These are phyloP conservation scores for Mesaphorura yosii DNA, from an alignment of 1,140 invertebrate genomes.

Conservation along the genomic window DNA sequence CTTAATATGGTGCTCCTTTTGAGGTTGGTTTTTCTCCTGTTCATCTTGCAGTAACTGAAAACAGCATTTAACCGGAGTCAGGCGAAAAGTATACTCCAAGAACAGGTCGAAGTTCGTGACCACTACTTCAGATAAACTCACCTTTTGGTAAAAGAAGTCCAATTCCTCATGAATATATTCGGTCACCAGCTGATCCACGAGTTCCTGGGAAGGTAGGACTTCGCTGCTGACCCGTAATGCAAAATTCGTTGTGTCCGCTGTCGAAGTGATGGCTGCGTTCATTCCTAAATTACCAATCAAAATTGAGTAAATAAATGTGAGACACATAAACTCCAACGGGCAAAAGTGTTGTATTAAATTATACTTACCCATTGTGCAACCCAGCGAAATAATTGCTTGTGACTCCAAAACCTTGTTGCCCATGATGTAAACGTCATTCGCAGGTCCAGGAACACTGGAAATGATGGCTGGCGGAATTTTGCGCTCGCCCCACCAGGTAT, in stretches of 20 bases:
- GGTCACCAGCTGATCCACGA: constrained; percentile 23
- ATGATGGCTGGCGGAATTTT: constrained; percentile 28
- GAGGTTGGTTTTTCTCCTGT: too few relatives aligned
- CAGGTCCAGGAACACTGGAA: constrained; percentile 27
- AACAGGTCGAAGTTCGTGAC: background rate
- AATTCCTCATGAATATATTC: constrained; percentile 28
- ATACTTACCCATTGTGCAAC: constrained; percentile 26
- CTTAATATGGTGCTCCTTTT: too few relatives aligned
- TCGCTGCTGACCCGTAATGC: constrained; percentile 29
- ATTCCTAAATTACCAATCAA: constrained; percentile 18
- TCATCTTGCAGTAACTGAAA: too few relatives aligned
- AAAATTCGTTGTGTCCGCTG: constrained; percentile 21
- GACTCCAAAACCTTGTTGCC: constrained; percentile 20
- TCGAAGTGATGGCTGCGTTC: constrained; percentile 28
- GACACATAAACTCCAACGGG: background rate
- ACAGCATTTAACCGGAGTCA: too few relatives aligned
- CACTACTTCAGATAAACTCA: constrained; percentile 3
- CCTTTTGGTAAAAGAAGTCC: constrained; percentile 26
- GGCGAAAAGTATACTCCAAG: background rate
- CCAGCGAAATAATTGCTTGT: constrained; percentile 23
- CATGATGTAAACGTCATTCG: constrained; percentile 14
- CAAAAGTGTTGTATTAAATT: background rate
- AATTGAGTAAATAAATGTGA: background rate
- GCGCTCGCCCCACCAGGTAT: constrained; percentile 28
- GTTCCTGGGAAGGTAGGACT: constrained; percentile 23